Evolutionary conservation across 2,888 invertebrate genomes (phyloP).

Genomic region (Orthonychiurus folsomi): DNA sequence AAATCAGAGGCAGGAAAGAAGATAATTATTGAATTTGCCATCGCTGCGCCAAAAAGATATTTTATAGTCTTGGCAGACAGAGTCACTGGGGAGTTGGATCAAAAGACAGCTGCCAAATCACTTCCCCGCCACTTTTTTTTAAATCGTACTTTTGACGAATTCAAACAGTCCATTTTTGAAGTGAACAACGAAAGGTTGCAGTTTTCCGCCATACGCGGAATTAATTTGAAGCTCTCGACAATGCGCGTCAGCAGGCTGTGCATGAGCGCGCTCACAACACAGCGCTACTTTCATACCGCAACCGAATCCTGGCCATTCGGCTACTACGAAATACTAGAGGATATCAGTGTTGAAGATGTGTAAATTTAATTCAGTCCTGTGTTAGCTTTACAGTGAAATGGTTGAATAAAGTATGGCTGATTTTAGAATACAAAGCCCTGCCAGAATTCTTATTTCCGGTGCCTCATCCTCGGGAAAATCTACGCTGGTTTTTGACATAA

Average conservation of each 20-base stretch:
- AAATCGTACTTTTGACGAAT: neutral
- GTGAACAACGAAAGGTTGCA: neutral
- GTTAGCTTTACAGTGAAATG: too few species aligned
- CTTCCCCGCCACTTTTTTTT: neutral
- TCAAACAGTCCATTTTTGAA: neutral
- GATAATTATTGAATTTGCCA: neutral
- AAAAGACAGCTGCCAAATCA: neutral
- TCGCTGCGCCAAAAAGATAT: neutral
- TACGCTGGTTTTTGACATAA: neutral
- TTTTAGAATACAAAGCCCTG: too few species aligned
- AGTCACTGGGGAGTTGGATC: neutral
- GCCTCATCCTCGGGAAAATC: neutral
- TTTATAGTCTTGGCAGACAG: neutral
- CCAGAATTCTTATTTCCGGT: neutral
- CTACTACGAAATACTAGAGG: too few species aligned
- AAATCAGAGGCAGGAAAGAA: neutral
- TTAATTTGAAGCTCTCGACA: too few species aligned
- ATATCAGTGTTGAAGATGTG: too few species aligned
- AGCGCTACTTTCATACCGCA: too few species aligned
- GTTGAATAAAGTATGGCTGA: too few species aligned
- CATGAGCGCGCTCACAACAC: too few species aligned
- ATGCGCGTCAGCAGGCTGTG: too few species aligned
- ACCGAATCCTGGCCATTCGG: too few species aligned
- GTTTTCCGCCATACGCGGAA: neutral
- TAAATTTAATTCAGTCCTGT: too few species aligned